Percentiles rank a stretch among this genome's conserved stretches.
phyloP scores from a whole-genome alignment of 2,797 vertebrate genomes.

The Odontamblyopus lacepedii region DNA sequence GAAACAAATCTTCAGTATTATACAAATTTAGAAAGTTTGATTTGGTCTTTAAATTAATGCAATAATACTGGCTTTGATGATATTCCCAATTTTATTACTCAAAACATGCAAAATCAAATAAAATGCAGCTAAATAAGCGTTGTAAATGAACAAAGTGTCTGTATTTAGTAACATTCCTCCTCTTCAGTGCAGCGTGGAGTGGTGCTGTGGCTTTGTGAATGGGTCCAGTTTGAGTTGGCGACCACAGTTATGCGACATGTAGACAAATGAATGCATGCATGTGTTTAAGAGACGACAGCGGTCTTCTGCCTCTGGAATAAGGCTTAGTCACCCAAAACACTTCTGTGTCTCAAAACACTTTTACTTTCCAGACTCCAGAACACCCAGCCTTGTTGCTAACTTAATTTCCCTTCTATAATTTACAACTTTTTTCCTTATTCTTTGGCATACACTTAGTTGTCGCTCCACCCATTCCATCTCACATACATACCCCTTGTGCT shows the following conservation, averaged over 20 bases:
- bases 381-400: constrained; percentile 18
- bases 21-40: too few species aligned
- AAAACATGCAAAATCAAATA: not conserved
- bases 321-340: constrained; percentile 43
- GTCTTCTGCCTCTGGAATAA: constrained; percentile 38
- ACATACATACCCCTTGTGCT: constrained; percentile 42
- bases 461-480: constrained; percentile 11
- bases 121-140: not conserved
- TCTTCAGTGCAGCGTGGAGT: constrained; percentile 22
- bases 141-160: not conserved
- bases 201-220: constrained; percentile 59
- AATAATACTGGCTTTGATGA: not conserved
- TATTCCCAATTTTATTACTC: not conserved
- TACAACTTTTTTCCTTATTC: constrained; percentile 26
- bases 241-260: constrained; percentile 67
- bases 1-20: too few species aligned
- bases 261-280: constrained; percentile 56
- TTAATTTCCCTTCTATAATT: constrained; percentile 27
- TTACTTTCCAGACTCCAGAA: constrained; percentile 10
- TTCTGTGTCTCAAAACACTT: not conserved
- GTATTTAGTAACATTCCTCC: constrained; percentile 3
- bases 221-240: constrained; percentile 57
- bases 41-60: not conserved
- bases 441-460: constrained; percentile 19
- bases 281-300: constrained; percentile 53